A percentile compares a stretch with the other conserved stretches of the same genome.
These are phyloP conservation scores for Lasioglossum pauxillum DNA, from an alignment of 2,888 invertebrate species.

Conservation along the genomic window DNA sequence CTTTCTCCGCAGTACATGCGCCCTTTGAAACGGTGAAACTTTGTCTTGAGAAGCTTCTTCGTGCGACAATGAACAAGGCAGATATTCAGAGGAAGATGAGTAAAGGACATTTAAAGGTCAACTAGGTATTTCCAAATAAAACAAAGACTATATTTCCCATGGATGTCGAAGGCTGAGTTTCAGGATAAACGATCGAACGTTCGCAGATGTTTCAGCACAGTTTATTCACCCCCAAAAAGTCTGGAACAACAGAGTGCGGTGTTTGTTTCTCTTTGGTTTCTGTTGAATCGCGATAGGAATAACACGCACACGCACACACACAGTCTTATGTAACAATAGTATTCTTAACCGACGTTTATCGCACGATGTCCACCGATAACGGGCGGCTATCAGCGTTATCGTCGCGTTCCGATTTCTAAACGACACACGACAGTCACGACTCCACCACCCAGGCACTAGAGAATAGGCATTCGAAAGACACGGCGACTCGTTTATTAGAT, in stretches of 20 bases:
- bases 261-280: conserved; percentile 51
- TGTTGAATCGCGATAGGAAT: conserved; percentile 29
- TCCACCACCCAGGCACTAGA: conserved; percentile 67
- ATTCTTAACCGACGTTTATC: conserved; percentile 27
- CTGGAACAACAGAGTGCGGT: conserved; percentile 53
- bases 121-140: neutral
- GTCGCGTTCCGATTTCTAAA: conserved; percentile 50
- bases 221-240: conserved; percentile 62
- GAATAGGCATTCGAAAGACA: conserved; percentile 69
- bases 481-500: conserved; percentile 41
- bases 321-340: conserved; percentile 63
- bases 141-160: neutral
- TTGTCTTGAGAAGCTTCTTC: neutral
- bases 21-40: neutral
- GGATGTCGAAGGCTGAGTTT: neutral
- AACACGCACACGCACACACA: conserved; percentile 22
- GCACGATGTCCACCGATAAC: conserved; percentile 47
- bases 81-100: neutral
- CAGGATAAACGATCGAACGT: neutral
- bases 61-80: neutral
- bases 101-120: neutral
- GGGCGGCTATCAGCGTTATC: conserved; percentile 3
- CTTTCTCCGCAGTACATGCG: neutral
- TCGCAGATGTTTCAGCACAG: conserved; percentile 31
- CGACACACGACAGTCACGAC: conserved; percentile 55